Base-by-base conservation (phyloP, 37 sponge, comb jelly and placozoan genomes). In the Aphrocallistes beatrix region DNA sequence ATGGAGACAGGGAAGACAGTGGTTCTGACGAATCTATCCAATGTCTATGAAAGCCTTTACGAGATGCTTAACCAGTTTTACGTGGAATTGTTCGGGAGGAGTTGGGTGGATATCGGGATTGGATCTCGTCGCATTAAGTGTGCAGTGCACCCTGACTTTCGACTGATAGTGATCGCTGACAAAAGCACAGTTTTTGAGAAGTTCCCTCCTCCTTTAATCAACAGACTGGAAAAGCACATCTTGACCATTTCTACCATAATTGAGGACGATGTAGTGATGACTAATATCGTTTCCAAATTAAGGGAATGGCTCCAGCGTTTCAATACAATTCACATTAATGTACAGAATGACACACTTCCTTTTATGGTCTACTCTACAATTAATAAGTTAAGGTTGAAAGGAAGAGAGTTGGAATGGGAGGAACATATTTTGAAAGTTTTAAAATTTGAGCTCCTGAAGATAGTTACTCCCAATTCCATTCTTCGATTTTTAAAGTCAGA, bases 191-290 rank as follows among this genome's bases (percentile, higher is more conserved):
- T 60, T 60, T 60, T 19, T 28, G n/a, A 60, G 25, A 19, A 60
- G n/a, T 60, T 60, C 75, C 75, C 75, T 60, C 75, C 75, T 60
- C 75, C 75, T 28, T 13, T 60, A 6, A 60, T 60, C n/a, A 60
- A 60, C 21, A 60, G 75, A 60, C 34, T 60, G 75, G 75, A 60
- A 30, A 60, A 60, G n/a, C 75, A 60, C 75, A 60, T 60, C 8
- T 30, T 60, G 8, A 60, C 75, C 8, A 60, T 19, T 60, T 60
- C 75, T 32, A 60, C 75, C 10, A 60, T 60, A 3, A 19, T 60
- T 8, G 10, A 19, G 10, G 32, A 13, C n/a, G 75, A 60, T 60
- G 3, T 30, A 19, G 21, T 60, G 10, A 13, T 60, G 6, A 6
- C 10, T 19, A 30, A 6, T 25, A 28, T 60, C n/a, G 75, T 60